These are phyloP conservation scores for Anticlea derivata DNA, from an alignment of 2,888 invertebrate genomes.

Conservation along the genomic window DNA sequence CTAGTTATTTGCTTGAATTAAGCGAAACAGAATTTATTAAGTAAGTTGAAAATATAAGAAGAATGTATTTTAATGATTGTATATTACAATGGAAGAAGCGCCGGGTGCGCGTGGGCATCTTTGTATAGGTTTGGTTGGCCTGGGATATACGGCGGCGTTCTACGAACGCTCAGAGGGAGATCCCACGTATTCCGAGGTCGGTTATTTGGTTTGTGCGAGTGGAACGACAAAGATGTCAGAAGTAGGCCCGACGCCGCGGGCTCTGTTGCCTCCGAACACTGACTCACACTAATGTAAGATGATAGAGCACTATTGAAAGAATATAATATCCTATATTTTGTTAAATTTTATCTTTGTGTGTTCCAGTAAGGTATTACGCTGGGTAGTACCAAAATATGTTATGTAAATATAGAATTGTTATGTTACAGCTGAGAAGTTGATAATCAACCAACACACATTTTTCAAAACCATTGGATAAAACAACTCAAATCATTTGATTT, in stretches of 20 bases:
- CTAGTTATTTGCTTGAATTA: constrained; percentile 84
- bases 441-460: constrained; percentile 25
- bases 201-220: constrained; percentile 12
- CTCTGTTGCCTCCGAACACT: constrained; percentile 77
- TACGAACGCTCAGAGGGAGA: background rate
- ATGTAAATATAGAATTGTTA: constrained; percentile 37
- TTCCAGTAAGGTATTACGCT: constrained; percentile 68
- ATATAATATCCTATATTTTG: constrained; percentile 79
- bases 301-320: constrained; percentile 74
- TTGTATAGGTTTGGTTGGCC: constrained; percentile 41
- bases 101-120: constrained; percentile 48
- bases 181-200: constrained; percentile 16
- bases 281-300: constrained; percentile 70
- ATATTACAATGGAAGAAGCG: constrained; percentile 53
- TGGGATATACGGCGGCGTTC: constrained; percentile 37
- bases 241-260: constrained; percentile 48
- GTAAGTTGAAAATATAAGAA: constrained; percentile 83
- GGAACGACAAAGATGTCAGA: constrained; percentile 24
- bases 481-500: constrained; percentile 9
- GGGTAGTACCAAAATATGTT: constrained; percentile 60
- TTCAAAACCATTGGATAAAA: constrained; percentile 26
- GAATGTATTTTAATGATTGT: constrained; percentile 83
- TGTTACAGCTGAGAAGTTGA: constrained; percentile 26
- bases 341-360: constrained; percentile 78
- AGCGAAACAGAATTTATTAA: constrained; percentile 85